A percentile compares a stretch with the other conserved stretches of the same genome.
Evolutionary conservation across 2,888 invertebrate species (phyloP).

Genomic region (Rutpela maculata): DNA sequence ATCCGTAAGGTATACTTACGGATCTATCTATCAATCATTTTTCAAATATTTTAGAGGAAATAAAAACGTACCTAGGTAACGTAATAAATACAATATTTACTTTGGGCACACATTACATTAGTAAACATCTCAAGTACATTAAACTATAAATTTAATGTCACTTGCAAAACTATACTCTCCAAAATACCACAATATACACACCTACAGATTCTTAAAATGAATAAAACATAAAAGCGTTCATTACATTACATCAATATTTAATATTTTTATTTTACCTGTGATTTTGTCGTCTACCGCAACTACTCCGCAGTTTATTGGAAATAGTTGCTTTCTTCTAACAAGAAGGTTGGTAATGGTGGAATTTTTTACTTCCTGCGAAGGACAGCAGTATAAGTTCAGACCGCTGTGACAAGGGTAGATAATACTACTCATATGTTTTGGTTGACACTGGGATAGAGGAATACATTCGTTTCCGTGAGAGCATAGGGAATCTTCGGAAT

Average conservation of each 20-base stretch:
- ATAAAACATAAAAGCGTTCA: not conserved
- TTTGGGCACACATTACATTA: no score
- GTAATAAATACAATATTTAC: no score
- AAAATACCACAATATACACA: no score
- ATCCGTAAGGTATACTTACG: no score
- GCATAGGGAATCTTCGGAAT: slow-evolving; percentile 40
- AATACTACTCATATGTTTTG: slow-evolving; percentile 37
- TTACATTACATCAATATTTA: not conserved
- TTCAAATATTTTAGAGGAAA: no score
- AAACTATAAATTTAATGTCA: no score
- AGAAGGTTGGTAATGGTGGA: slow-evolving; percentile 28
- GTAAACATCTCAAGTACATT: no score
- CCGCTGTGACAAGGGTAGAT: slow-evolving; percentile 58
- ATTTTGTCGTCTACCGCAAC: slow-evolving; percentile 51
- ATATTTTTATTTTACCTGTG: slow-evolving; percentile 42
- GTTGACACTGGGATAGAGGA: slow-evolving; percentile 49
- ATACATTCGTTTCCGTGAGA: slow-evolving; percentile 44
- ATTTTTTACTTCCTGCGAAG: slow-evolving; percentile 43
- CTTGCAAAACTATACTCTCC: no score
- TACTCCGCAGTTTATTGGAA: slow-evolving; percentile 54
- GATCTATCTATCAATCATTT: no score
- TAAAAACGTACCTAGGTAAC: no score
- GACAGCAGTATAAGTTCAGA: slow-evolving; percentile 57
- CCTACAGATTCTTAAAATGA: not conserved
- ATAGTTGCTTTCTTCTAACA: slow-evolving; percentile 46